phyloP scores from a whole-genome alignment of 2,797 vertebrate genomes.

The Podargus strigoides region DNA sequence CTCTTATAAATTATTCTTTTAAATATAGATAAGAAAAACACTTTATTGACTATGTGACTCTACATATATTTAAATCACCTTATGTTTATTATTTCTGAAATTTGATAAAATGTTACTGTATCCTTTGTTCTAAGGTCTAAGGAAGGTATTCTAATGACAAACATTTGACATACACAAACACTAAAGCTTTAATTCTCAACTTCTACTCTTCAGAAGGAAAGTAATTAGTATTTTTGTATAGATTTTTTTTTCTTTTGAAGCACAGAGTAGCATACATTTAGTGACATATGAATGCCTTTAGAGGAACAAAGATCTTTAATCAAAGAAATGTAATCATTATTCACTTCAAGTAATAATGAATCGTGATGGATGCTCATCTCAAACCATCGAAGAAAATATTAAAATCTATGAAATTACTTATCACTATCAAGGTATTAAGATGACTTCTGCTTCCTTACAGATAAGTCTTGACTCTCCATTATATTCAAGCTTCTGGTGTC shows the following conservation, averaged over 20 bases:
- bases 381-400: neutral
- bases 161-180: neutral
- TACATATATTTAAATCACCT: neutral
- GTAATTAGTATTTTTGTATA: neutral
- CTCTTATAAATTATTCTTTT: neutral
- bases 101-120: neutral
- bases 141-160: neutral
- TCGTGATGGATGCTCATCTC: neutral
- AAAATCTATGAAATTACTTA: conserved; percentile 30
- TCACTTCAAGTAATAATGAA: neutral
- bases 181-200: neutral
- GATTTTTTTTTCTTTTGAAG: neutral
- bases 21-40: neutral
- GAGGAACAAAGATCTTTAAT: neutral
- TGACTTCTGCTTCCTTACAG: neutral
- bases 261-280: neutral
- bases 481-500: neutral
- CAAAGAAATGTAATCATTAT: neutral
- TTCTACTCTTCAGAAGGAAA: neutral
- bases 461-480: neutral
- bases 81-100: neutral
- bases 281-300: neutral
- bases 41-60: neutral
- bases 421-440: neutral
- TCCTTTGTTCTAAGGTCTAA: neutral